Conservation (phyloP, 2,797 vertebrate genomes). For the Helarctos malayanus region DNA sequence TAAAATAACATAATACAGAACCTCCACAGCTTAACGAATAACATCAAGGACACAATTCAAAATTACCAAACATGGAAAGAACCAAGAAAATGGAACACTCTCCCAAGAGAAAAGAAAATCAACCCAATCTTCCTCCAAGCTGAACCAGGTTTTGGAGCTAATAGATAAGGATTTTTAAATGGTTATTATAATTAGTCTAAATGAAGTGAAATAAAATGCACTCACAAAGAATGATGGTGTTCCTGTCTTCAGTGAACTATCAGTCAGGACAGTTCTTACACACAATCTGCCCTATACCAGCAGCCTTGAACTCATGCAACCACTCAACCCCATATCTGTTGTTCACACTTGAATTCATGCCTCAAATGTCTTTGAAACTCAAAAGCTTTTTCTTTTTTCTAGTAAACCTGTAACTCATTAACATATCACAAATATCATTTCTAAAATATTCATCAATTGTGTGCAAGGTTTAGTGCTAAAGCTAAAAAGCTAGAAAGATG, state of each 20-base stretch:
- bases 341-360: background rate
- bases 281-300: background rate
- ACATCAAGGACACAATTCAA: background rate
- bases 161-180: background rate
- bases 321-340: background rate
- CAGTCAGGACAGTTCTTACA: background rate
- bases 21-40: background rate
- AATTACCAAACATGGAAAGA: background rate
- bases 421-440: constrained; percentile 15
- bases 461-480: background rate
- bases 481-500: background rate
- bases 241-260: background rate
- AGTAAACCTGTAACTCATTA: background rate
- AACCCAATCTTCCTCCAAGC: background rate
- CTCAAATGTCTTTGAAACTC: background rate
- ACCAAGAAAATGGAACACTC: background rate
- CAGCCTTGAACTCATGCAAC: background rate
- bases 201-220: background rate
- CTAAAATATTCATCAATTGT: constrained; percentile 3
- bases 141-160: background rate
- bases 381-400: constrained; percentile 33
- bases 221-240: background rate
- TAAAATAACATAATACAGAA: background rate
- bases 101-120: background rate
- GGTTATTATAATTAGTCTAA: background rate